phyloP scores from a whole-genome alignment of 2,888 invertebrate genomes.

The Doris montereyensis region DNA sequence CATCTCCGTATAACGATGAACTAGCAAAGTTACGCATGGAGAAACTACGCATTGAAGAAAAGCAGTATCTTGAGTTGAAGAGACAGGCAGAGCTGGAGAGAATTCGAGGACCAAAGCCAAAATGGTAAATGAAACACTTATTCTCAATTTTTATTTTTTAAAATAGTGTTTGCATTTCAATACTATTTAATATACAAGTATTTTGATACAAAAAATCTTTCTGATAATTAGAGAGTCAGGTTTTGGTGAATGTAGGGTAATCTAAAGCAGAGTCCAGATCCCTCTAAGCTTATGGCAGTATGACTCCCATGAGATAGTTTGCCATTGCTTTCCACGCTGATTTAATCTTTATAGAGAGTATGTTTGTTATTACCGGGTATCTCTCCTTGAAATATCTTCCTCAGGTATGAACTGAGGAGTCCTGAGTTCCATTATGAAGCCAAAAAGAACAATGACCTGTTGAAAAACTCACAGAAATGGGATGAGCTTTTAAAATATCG shows the following conservation, averaged over 20 bases:
- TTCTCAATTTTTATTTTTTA: too few species aligned
- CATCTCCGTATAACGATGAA: conserved; percentile 43
- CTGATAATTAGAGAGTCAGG: too few species aligned
- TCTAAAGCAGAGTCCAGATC: too few species aligned
- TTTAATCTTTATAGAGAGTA: background rate
- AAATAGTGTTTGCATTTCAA: too few species aligned
- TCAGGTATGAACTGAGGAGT: conserved; percentile 45
- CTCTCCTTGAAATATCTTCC: too few species aligned
- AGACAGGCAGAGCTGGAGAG: conserved; percentile 42
- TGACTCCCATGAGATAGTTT: too few species aligned
- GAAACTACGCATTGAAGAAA: conserved; percentile 40
- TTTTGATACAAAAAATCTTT: too few species aligned
- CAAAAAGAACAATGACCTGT: conserved; percentile 42
- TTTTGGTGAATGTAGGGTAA: too few species aligned
- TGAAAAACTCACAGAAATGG: conserved; percentile 43
- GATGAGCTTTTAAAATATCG: conserved; percentile 34
- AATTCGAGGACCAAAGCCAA: conserved; percentile 44
- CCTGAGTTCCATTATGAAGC: conserved; percentile 45
- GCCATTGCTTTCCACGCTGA: too few species aligned
- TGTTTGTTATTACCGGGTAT: background rate
- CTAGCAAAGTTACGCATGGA: conserved; percentile 39
- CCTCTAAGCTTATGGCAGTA: too few species aligned
- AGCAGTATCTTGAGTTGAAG: conserved; percentile 42
- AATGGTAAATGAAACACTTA: too few species aligned
- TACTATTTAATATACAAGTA: too few species aligned